A percentile compares a stretch with the other conserved stretches of the same genome.
These are phyloP conservation scores for Sinosuthora webbiana DNA, from an alignment of 2,113 vertebrate species.

Conservation along the genomic window DNA sequence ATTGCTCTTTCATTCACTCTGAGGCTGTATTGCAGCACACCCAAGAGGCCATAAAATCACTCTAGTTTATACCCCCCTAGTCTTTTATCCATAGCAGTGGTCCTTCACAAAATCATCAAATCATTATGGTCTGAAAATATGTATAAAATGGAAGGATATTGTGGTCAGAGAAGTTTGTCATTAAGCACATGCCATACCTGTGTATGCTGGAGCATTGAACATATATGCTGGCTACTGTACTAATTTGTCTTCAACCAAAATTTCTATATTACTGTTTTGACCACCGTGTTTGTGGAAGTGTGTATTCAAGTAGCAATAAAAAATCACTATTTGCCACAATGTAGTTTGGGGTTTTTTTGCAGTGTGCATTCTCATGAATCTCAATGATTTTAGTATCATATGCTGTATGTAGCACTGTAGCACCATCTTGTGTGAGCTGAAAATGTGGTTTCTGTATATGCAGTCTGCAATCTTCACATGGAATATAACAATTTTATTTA, in stretches of 20 bases:
- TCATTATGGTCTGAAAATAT: neutral
- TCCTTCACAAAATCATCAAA: neutral
- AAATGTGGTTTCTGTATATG: neutral
- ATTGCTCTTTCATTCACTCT: neutral
- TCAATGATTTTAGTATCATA: neutral
- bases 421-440: slow-evolving; percentile 67
- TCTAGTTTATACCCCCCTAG: neutral
- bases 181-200: neutral
- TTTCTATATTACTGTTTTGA: neutral
- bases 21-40: neutral
- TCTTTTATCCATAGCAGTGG: neutral
- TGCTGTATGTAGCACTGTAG: slow-evolving; percentile 37
- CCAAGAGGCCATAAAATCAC: neutral
- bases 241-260: neutral
- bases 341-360: neutral
- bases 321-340: neutral
- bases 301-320: neutral
- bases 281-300: neutral
- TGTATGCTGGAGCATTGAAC: neutral
- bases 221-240: neutral
- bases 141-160: neutral
- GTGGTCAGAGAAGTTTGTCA: neutral
- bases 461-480: neutral
- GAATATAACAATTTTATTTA: neutral
- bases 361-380: neutral